Evolutionary conservation across 2,888 invertebrate genomes (phyloP).

Genomic region (Aleiodes testaceus): DNA sequence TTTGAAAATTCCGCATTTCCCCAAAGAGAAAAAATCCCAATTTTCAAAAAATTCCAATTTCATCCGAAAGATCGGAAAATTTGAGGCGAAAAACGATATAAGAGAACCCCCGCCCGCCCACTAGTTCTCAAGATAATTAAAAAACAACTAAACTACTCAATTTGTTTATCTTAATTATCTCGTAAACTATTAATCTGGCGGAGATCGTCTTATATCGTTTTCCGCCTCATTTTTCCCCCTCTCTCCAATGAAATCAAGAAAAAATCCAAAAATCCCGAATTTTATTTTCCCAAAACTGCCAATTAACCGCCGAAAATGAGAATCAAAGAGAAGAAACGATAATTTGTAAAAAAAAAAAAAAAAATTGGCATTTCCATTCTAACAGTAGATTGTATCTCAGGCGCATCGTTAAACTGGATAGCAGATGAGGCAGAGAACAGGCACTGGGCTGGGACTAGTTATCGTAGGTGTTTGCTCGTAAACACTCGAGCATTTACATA

Average conservation of each 20-base stretch:
- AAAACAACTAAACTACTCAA: no score
- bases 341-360: slow-evolving; percentile 24
- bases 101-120: no score
- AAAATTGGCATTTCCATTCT: slow-evolving; percentile 38
- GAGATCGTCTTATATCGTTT: no score
- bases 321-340: neutral
- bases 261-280: neutral
- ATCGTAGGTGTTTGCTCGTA: slow-evolving; percentile 68
- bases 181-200: no score
- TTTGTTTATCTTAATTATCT: no score
- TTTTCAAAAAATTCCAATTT: no score
- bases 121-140: no score
- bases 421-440: slow-evolving; percentile 45
- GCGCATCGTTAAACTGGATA: slow-evolving; percentile 47
- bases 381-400: slow-evolving; percentile 44
- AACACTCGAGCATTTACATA: slow-evolving; percentile 70
- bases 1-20: no score
- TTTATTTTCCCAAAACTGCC: neutral
- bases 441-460: slow-evolving; percentile 58
- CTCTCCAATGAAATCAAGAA: neutral
- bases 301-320: neutral
- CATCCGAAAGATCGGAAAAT: no score
- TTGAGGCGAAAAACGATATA: no score
- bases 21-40: no score
- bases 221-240: no score